These are phyloP conservation scores for Formica aserva DNA, from an alignment of 2,888 invertebrate genomes.

Conservation along the genomic window DNA sequence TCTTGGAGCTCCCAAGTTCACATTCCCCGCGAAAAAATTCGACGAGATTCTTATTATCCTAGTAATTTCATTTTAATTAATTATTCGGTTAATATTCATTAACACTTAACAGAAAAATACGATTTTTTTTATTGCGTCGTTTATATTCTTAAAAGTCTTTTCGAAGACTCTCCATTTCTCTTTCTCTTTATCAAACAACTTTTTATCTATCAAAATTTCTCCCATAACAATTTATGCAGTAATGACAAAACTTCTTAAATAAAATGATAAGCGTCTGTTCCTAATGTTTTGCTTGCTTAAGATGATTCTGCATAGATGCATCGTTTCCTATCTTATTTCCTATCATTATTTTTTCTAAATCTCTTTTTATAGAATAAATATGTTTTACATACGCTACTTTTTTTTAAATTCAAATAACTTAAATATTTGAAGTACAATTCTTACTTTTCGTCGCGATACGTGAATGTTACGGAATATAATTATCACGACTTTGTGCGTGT, in stretches of 20 bases:
- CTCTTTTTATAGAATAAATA: not conserved
- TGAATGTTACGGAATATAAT: slow-evolving; percentile 23
- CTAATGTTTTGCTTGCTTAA: not conserved
- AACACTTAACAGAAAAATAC: not conserved
- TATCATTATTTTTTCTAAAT: not conserved
- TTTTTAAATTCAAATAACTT: not conserved
- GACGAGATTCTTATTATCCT: not conserved
- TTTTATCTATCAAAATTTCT: not conserved
- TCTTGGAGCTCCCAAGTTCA: not conserved
- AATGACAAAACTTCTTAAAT: not conserved
- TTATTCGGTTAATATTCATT: not conserved
- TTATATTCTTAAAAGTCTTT: not conserved
- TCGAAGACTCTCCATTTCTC: not conserved
- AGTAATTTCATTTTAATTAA: slow-evolving; percentile 20
- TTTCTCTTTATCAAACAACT: not conserved
- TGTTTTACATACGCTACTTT: not conserved
- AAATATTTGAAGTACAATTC: not conserved
- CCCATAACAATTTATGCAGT: not conserved
- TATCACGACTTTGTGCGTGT: slow-evolving; percentile 44
- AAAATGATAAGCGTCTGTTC: not conserved
- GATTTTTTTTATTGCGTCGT: not conserved
- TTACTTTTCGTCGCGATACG: not conserved
- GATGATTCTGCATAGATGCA: not conserved
- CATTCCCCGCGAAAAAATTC: not conserved
- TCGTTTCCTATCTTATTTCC: not conserved